Evolutionary conservation across 2,797 vertebrate genomes (phyloP).

Genomic region (Loris lydekkerianus): DNA sequence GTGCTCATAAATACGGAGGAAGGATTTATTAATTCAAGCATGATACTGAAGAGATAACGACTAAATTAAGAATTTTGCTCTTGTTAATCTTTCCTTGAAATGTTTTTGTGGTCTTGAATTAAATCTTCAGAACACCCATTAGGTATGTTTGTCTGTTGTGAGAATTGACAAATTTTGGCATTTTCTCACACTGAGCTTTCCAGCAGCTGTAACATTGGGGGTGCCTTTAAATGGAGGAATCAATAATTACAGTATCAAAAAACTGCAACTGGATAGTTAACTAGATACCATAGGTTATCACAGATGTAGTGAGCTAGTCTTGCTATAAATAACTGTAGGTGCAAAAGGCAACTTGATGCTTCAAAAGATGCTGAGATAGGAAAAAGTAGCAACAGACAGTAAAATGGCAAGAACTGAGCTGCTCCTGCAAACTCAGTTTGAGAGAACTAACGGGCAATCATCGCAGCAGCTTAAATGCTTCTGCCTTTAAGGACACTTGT

Average conservation of each 20-base stretch:
- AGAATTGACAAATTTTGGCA: background rate
- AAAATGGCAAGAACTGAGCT: background rate
- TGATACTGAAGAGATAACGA: background rate
- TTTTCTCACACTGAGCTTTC: background rate
- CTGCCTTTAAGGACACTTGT: background rate
- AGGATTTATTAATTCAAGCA: background rate
- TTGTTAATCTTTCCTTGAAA: background rate
- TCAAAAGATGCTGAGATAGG: background rate
- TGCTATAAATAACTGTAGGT: background rate
- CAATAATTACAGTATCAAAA: background rate
- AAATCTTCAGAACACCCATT: background rate
- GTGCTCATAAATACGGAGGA: background rate
- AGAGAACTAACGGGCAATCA: background rate
- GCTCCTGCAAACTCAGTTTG: background rate
- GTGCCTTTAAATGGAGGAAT: background rate
- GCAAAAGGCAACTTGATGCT: background rate
- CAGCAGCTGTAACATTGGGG: background rate
- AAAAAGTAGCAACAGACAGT: background rate
- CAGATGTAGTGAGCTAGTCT: background rate
- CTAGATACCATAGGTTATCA: background rate
- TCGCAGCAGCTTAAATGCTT: background rate
- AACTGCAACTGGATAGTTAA: background rate
- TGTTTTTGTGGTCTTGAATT: background rate
- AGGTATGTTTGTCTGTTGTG: background rate
- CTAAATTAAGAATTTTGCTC: background rate